Conservation (phyloP, 2,113 vertebrate species). For the Garra rufa region DNA sequence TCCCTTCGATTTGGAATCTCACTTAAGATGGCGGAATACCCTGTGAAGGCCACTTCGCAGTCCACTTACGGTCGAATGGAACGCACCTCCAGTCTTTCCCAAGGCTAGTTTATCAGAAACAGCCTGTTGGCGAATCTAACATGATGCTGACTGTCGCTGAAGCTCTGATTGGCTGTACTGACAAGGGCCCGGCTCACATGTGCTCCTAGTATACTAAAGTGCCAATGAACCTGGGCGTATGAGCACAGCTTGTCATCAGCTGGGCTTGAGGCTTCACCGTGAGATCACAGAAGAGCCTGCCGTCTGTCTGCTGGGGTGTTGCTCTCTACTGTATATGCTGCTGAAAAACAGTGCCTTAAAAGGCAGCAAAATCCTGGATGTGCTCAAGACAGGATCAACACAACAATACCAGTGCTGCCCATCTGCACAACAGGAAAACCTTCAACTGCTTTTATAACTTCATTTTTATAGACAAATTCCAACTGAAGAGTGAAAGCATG, state of each 20-base stretch:
- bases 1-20: no score
- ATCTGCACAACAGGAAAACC: conserved; percentile 12
- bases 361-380: conserved; percentile 37
- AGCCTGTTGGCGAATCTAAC: conserved; percentile 9
- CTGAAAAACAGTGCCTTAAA: conserved; percentile 36
- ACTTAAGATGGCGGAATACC: no score
- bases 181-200: conserved; percentile 9
- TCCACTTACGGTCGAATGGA: no score
- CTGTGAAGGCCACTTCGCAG: no score
- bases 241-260: conserved; percentile 36
- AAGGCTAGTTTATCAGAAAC: conserved; percentile 29
- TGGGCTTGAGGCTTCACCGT: conserved; percentile 8
- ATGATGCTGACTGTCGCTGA: background rate
- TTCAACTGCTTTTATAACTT: background rate
- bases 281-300: conserved; percentile 5
- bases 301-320: background rate
- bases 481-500: conserved; percentile 1
- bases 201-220: background rate
- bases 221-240: background rate
- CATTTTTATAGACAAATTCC: conserved; percentile 31
- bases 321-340: conserved; percentile 3
- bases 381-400: conserved; percentile 12
- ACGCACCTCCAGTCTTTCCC: no score
- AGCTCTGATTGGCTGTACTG: conserved; percentile 4
- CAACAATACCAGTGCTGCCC: conserved; percentile 31